Conservation (phyloP, 1,140 invertebrate genomes). For the Scaptomyza pallida region DNA sequence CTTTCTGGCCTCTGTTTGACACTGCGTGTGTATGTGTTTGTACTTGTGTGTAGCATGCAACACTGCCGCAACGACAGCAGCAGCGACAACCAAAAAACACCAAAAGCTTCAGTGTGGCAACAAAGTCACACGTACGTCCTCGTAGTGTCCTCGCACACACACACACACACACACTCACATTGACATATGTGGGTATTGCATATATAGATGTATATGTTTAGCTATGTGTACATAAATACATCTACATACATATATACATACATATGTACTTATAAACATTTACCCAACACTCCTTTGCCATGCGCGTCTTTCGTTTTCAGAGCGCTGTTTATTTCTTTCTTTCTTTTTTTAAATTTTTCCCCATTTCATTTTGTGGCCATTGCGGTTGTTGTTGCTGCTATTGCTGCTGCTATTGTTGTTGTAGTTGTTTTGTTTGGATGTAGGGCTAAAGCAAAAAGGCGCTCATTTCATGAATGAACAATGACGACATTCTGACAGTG, state of each 20-base stretch:
- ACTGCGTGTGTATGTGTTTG: constrained; percentile 25
- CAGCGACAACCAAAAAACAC: constrained; percentile 33
- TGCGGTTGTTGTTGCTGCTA: background rate
- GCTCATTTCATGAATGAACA: constrained; percentile 81
- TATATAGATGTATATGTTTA: too few species aligned
- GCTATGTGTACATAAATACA: too few species aligned
- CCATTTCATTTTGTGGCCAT: background rate
- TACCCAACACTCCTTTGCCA: constrained; percentile 30
- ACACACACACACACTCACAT: constrained; percentile 5
- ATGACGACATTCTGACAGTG: constrained; percentile 81
- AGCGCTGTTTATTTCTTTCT: too few species aligned
- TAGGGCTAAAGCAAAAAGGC: constrained; percentile 52
- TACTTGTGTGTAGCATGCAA: constrained; percentile 52
- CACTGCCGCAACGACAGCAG: constrained; percentile 51
- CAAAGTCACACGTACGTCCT: constrained; percentile 72
- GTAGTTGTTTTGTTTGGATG: constrained; percentile 1
- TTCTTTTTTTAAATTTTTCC: too few species aligned
- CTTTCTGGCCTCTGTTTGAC: background rate
- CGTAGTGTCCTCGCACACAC: constrained; percentile 41
- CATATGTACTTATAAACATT: too few species aligned
- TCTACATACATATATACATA: too few species aligned
- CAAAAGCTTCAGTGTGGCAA: constrained; percentile 38
- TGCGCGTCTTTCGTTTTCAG: too few species aligned
- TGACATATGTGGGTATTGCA: background rate
- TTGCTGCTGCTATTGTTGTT: background rate